Conservation (phyloP, 2,888 invertebrate genomes). For the Troilus luridus region DNA sequence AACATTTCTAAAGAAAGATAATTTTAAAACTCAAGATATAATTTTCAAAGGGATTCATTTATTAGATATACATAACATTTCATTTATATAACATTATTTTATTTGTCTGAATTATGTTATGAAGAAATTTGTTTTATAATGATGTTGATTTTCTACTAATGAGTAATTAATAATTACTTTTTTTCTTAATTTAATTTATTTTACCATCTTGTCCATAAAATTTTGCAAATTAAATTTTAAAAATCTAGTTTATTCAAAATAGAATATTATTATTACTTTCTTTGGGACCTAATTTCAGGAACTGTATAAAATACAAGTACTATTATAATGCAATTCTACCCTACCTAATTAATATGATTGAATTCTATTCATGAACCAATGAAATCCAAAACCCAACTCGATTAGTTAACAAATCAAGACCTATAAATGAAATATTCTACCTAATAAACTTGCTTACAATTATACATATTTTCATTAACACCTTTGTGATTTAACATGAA, state of each 20-base stretch:
- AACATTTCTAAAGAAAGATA: neutral
- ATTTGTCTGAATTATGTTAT: no score
- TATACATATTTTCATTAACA: no score
- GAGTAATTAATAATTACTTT: neutral
- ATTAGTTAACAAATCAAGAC: no score
- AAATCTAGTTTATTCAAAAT: neutral
- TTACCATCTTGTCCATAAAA: no score
- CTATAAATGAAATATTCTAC: no score
- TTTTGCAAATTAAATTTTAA: no score
- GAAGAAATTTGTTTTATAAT: no score
- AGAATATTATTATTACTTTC: neutral
- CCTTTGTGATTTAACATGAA: neutral
- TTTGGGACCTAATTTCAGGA: neutral
- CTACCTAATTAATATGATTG: no score
- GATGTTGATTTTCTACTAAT: neutral
- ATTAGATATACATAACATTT: neutral
- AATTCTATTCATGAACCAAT: no score
- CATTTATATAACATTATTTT: no score
- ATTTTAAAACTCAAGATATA: neutral
- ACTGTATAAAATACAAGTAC: neutral
- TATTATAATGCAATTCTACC: no score
- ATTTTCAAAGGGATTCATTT: neutral
- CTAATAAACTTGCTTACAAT: no score
- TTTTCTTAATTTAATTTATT: neutral
- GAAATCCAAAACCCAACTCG: neutral